Base-by-base conservation (phyloP, 2,888 invertebrate genomes). In the Caprella mutica region DNA sequence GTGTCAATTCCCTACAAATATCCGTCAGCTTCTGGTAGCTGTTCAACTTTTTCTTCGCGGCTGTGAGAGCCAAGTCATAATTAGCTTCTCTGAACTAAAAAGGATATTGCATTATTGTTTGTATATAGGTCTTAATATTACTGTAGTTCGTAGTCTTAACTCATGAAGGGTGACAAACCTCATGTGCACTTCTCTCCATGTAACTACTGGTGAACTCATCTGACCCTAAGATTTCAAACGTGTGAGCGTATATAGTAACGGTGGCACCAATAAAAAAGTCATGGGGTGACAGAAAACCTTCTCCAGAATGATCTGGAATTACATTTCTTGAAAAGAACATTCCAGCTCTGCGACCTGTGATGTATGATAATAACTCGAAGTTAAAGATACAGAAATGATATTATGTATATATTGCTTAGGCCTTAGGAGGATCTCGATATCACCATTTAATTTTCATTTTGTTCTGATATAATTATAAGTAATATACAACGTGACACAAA, bases 291-390 rank as follows among this genome's bases (percentile, higher is more conserved):
- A 59, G 50, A 29, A 52, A 48, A 5, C 53, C 56, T 12, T 50
- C 53, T 2, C 9, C 42, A 8, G 21, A 24, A n/a, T n/a, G n/a
- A 21, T 26, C 27, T 19, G 52, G 56, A 24, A 59, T 56, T 27
- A 59, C 50, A 5, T 46, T 48, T n/a, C 59, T 39, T 3, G 48
- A 35, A 5, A 59, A 42, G 56, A 59, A 59, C 59, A 59, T 56
- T 5, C 59, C 59, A 5, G 59, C 59, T 8, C 59, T 30, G 26
- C 43, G 24, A 8, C 59, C 59, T 59, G n/a, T n/a, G n/a, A n/a
- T n/a, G n/a, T n/a, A n/a, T n/a, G n/a, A n/a, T n/a, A n/a, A n/a
- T n/a, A n/a, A n/a, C n/a, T n/a, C n/a, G n/a, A n/a, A n/a, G n/a
- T n/a, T n/a, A n/a, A n/a, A n/a, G n/a, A n/a, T n/a, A n/a, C n/a